A percentile compares a stretch with the other conserved stretches of the same genome.
These are phyloP conservation scores for Xanthia togata DNA, from an alignment of 2,888 invertebrate genomes.

Conservation along the genomic window DNA sequence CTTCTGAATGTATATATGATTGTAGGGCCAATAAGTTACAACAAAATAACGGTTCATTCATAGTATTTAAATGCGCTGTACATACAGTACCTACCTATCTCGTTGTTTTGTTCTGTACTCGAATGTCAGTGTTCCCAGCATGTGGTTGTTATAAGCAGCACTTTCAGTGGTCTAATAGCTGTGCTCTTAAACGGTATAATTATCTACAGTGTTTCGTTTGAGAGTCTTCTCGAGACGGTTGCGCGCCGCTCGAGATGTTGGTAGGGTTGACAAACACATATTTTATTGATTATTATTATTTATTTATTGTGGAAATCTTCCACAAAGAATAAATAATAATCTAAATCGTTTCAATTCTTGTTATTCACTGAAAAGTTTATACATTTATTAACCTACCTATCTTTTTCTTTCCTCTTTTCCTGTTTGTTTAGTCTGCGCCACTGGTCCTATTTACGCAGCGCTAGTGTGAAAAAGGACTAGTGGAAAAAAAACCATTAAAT, in stretches of 20 bases:
- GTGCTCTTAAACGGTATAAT: slow-evolving; percentile 59
- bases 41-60: no score
- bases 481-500: no score
- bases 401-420: not conserved
- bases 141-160: slow-evolving; percentile 19
- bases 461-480: no score
- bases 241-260: slow-evolving; percentile 9
- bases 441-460: no score
- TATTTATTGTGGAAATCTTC: no score
- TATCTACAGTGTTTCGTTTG: slow-evolving; percentile 56
- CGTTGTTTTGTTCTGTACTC: no score
- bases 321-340: no score
- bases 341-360: no score
- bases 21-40: no score
- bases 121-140: not conserved
- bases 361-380: not conserved
- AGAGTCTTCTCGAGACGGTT: slow-evolving; percentile 31
- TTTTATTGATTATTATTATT: not conserved
- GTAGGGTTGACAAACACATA: slow-evolving; percentile 14
- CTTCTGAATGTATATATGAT: no score
- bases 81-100: no score
- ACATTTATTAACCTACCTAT: not conserved
- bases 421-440: not conserved
- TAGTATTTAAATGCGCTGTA: no score
- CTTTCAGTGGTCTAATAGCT: slow-evolving; percentile 56